Evolutionary conservation across 1,140 invertebrate species (phyloP).

Genomic region (Drosophila watanabei): DNA sequence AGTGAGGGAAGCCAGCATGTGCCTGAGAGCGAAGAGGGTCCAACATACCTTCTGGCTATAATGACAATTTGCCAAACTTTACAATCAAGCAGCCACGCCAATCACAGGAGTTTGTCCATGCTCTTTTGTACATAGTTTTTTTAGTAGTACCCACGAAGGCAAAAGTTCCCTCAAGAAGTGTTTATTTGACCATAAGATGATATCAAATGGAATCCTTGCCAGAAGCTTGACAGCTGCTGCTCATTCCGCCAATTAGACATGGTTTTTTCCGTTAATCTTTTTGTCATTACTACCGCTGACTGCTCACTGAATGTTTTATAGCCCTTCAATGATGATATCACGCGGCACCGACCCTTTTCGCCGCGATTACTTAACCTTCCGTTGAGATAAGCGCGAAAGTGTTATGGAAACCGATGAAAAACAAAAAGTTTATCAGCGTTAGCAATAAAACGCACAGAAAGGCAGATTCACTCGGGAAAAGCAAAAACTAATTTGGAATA

Average conservation of each 20-base stretch:
- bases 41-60: conserved; percentile 4
- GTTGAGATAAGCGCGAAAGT: conserved; percentile 23
- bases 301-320: conserved; percentile 22
- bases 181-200: neutral
- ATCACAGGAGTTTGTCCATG: neutral
- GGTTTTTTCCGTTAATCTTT: conserved; percentile 19
- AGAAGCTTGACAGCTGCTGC: conserved; percentile 55
- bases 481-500: conserved; percentile 67
- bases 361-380: conserved; percentile 35
- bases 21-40: neutral
- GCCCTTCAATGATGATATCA: conserved; percentile 28
- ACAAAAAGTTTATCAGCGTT: conserved; percentile 41
- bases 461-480: conserved; percentile 17
- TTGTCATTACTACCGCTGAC: conserved; percentile 2
- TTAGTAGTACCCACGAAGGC: neutral
- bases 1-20: neutral
- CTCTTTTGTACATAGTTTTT: too few species aligned
- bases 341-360: conserved; percentile 15
- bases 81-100: conserved; percentile 4
- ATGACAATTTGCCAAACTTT: neutral
- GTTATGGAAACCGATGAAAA: conserved; percentile 24
- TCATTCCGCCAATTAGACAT: neutral
- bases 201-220: conserved; percentile 31
- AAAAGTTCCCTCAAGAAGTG: neutral
- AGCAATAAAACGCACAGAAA: neutral